phyloP scores from a whole-genome alignment of 92 coral and sea anemone species.

The Porites evermanni region DNA sequence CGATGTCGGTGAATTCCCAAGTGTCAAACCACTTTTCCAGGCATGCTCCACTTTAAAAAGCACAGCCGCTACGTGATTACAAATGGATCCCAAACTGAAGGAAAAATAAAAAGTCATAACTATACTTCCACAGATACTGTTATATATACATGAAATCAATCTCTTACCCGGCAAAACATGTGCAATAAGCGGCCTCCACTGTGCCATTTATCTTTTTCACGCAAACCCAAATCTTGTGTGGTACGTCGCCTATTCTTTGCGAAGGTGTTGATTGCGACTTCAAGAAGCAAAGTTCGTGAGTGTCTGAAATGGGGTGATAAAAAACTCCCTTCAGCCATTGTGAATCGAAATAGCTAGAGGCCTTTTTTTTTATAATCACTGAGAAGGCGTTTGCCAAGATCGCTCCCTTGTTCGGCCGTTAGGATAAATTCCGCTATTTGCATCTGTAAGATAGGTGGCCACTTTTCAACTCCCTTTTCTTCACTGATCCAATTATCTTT shows the following conservation, averaged over 20 bases:
- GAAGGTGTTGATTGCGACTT: constrained; percentile 65
- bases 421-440: constrained; percentile 56
- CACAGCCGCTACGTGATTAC: constrained; percentile 75
- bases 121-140: constrained; percentile 27
- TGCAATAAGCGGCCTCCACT: constrained; percentile 50
- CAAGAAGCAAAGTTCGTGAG: constrained; percentile 53
- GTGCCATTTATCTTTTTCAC: constrained; percentile 41
- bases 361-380: constrained; percentile 66
- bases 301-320: constrained; percentile 63
- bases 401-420: constrained; percentile 44
- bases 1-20: constrained; percentile 54
- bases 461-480: constrained; percentile 47
- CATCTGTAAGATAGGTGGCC: constrained; percentile 50
- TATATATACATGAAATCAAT: constrained; percentile 33
- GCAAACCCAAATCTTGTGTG: constrained; percentile 70
- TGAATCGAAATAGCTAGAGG: constrained; percentile 68
- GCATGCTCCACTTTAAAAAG: constrained; percentile 72
- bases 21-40: constrained; percentile 62
- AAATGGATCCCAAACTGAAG: constrained; percentile 63
- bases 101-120: constrained; percentile 1
- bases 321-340: constrained; percentile 71
- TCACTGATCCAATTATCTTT: constrained; percentile 50
- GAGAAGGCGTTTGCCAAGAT: constrained; percentile 59
- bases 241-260: constrained; percentile 52
- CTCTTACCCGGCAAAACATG: constrained; percentile 58